phyloP scores from a whole-genome alignment of 2,797 vertebrate genomes.

The Morus bassanus region DNA sequence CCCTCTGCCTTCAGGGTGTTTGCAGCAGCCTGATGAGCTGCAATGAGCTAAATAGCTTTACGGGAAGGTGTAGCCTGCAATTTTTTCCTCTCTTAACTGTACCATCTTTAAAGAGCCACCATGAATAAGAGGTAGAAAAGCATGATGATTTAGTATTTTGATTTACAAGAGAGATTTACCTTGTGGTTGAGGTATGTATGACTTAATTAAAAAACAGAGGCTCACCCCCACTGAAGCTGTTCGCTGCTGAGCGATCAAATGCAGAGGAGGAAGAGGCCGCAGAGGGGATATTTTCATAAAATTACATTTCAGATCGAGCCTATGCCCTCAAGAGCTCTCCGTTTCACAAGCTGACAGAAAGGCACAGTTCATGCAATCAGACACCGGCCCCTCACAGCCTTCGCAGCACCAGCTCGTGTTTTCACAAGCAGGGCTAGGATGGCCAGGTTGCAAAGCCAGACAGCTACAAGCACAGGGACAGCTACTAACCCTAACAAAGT shows the following conservation, averaged over 20 bases:
- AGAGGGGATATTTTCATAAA: neutral
- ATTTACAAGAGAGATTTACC: conserved; percentile 12
- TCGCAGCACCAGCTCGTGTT: neutral
- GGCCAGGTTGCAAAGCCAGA: neutral
- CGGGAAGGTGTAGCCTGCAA: neutral
- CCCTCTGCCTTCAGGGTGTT: neutral
- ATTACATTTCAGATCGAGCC: neutral
- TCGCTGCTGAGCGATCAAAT: neutral
- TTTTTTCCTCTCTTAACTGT: neutral
- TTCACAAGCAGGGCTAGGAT: neutral
- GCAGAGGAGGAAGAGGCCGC: neutral
- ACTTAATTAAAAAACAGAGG: conserved; percentile 32
- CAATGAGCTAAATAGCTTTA: neutral
- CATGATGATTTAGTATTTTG: neutral
- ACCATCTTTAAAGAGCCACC: neutral
- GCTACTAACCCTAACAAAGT: neutral
- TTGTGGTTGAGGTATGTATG: neutral
- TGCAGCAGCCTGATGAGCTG: neutral
- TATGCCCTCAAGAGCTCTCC: neutral
- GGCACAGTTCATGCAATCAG: neutral
- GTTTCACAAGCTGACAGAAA: neutral
- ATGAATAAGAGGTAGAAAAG: neutral
- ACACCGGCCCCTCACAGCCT: neutral
- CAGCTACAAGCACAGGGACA: neutral
- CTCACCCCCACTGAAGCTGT: neutral